Percentiles rank a stretch among this genome's conserved stretches.
phyloP scores from a whole-genome alignment of 2,888 invertebrate species.

The Epiblema foenella region DNA sequence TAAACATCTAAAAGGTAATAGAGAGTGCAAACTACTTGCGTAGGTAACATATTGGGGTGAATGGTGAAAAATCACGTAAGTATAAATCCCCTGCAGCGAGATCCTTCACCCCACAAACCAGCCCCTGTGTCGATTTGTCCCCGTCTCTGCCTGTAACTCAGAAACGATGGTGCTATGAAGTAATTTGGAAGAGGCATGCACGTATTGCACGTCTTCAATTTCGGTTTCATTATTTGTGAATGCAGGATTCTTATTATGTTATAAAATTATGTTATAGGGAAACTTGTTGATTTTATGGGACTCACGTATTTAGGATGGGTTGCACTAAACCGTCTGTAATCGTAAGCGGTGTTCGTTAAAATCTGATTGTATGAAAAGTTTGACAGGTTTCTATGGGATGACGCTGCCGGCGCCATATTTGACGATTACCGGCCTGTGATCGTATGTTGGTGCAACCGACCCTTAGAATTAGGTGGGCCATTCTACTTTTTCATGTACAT shows the following conservation, averaged over 20 bases:
- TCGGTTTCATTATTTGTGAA: neutral
- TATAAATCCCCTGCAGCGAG: conserved; percentile 32
- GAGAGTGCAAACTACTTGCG: conserved; percentile 19
- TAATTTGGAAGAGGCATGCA: conserved; percentile 19
- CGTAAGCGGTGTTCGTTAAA: too few relatives aligned
- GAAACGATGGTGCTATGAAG: conserved; percentile 13
- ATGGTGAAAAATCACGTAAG: conserved; percentile 43
- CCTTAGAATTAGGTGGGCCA: too few relatives aligned
- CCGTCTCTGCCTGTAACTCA: conserved; percentile 23
- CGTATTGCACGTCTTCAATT: conserved; percentile 6
- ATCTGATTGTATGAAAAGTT: too few relatives aligned
- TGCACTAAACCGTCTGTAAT: too few relatives aligned
- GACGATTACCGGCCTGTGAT: too few relatives aligned
- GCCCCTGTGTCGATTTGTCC: conserved; percentile 36
- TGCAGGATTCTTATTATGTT: neutral
- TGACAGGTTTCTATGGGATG: too few relatives aligned
- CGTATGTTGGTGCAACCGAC: too few relatives aligned
- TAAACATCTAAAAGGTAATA: neutral
- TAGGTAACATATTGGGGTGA: conserved; percentile 19
- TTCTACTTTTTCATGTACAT: too few relatives aligned
- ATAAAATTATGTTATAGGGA: neutral
- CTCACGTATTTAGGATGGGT: neutral
- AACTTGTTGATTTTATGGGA: neutral
- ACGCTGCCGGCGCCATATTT: too few relatives aligned
- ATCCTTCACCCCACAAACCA: conserved; percentile 35